Percentiles rank a stretch among this genome's conserved stretches.
These are phyloP conservation scores for Petrocephalus zakoni DNA, from an alignment of 2,113 vertebrate species.

Conservation along the genomic window DNA sequence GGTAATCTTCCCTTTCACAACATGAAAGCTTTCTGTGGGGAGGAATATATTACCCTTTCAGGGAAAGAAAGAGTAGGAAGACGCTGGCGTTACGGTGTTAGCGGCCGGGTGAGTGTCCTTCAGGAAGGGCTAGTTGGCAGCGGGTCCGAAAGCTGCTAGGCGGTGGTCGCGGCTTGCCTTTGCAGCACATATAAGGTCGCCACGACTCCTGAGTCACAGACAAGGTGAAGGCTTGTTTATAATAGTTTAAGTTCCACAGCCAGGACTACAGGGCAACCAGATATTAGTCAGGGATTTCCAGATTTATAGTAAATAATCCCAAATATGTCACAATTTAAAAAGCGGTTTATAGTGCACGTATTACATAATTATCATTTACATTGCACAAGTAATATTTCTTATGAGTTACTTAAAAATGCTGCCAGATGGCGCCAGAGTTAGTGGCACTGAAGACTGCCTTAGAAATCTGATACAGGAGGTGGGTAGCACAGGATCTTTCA, in stretches of 20 bases:
- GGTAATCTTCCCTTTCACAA: constrained; percentile 3
- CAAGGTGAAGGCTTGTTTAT: not conserved
- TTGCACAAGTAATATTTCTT: not conserved
- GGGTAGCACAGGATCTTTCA: not conserved
- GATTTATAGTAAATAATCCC: not conserved
- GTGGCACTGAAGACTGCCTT: not conserved
- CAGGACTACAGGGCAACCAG: not conserved
- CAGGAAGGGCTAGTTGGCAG: not conserved
- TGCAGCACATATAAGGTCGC: no score
- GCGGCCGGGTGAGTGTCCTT: not conserved
- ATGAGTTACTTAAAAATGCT: not conserved
- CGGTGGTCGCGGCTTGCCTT: not conserved
- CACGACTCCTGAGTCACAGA: not conserved
- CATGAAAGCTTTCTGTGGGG: constrained; percentile 8
- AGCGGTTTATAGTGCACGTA: not conserved
- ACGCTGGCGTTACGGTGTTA: not conserved
- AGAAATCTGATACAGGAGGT: not conserved
- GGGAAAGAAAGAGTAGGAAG: not conserved
- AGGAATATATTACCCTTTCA: constrained; percentile 9
- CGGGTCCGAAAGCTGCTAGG: not conserved
- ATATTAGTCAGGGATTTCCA: not conserved
- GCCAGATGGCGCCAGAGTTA: not conserved
- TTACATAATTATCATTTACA: not conserved
- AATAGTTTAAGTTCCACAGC: not conserved
- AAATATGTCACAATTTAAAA: not conserved